Conservation (phyloP, 2,113 vertebrate genomes). For the Rattus norvegicus region DNA sequence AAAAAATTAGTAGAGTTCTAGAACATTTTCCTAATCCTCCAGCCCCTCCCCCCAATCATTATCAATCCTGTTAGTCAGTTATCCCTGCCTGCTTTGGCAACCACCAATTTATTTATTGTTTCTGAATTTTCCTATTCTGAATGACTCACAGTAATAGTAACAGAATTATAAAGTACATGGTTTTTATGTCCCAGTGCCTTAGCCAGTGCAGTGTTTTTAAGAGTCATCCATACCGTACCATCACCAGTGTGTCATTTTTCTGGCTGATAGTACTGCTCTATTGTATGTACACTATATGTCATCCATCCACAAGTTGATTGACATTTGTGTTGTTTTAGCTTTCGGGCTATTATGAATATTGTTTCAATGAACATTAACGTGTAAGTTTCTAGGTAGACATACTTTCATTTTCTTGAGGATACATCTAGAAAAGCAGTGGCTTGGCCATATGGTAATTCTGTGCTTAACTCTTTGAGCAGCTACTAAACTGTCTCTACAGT, state of each 20-base stretch:
- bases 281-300: neutral
- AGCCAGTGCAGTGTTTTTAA: neutral
- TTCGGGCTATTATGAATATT: slow-evolving; percentile 20
- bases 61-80: neutral
- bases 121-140: neutral
- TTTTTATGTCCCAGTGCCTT: slow-evolving; percentile 15
- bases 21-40: neutral
- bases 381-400: neutral
- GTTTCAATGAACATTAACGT: neutral
- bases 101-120: neutral
- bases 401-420: neutral
- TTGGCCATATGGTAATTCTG: neutral
- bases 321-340: neutral
- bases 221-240: neutral
- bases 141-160: neutral
- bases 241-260: neutral
- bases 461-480: slow-evolving; percentile 32
- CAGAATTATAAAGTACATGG: neutral
- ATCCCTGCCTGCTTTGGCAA: neutral
- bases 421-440: neutral
- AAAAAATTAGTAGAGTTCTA: neutral
- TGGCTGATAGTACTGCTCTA: neutral
- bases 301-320: neutral
- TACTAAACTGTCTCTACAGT: neutral
- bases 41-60: neutral